Percentiles rank a stretch among this genome's conserved stretches.
Evolutionary conservation across 2,113 vertebrate genomes (phyloP).

Genomic region (Catagonus wagneri): DNA sequence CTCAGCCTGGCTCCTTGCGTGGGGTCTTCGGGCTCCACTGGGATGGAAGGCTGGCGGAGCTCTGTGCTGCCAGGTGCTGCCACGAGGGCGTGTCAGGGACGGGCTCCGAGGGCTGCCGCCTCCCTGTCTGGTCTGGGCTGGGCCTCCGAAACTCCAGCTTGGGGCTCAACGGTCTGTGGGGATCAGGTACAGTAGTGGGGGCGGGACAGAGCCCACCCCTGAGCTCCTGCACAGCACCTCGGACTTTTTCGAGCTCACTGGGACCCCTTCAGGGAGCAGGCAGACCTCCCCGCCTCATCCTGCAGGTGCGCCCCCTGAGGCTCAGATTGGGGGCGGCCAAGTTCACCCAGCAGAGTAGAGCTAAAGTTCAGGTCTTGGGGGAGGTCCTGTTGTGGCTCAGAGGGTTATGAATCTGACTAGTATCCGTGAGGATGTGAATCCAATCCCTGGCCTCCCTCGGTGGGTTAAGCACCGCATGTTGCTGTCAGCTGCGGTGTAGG

Average conservation of each 20-base stretch:
- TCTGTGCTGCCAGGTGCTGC: fast-evolving
- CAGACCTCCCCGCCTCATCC: neutral
- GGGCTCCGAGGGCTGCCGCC: neutral
- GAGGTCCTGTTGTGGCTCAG: no score
- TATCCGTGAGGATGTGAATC: no score
- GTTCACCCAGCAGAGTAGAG: neutral
- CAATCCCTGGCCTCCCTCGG: no score
- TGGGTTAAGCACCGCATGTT: no score
- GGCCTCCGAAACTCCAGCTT: neutral
- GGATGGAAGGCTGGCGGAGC: neutral
- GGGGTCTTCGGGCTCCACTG: fast-evolving
- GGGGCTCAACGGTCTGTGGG: neutral
- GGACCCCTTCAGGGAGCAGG: neutral
- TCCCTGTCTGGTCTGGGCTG: neutral
- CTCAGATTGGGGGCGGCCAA: neutral
- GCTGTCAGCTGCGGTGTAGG: no score
- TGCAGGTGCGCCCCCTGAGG: neutral
- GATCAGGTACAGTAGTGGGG: no score
- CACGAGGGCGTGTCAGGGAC: fast-evolving
- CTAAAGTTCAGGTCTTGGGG: neutral
- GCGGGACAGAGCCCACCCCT: neutral
- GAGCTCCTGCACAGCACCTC: neutral
- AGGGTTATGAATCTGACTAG: no score
- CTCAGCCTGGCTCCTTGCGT: fast-evolving
- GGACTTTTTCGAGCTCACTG: no score